These are phyloP conservation scores for Thamnaconus septentrionalis DNA, from an alignment of 2,113 vertebrate genomes.

Conservation along the genomic window DNA sequence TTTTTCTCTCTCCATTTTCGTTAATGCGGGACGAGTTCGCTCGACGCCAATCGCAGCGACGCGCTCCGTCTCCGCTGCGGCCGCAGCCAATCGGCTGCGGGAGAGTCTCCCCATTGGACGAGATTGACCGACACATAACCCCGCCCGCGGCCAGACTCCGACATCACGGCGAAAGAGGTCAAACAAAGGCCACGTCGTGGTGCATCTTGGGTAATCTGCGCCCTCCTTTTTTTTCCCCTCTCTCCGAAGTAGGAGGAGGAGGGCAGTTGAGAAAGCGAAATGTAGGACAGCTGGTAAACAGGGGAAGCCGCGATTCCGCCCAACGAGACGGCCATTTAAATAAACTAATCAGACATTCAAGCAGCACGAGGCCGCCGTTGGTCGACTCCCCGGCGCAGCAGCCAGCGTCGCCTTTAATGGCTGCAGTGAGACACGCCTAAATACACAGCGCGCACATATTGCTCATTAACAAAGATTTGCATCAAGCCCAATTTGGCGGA, in stretches of 20 bases:
- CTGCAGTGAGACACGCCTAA: slow-evolving; percentile 47
- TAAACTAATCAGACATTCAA: slow-evolving; percentile 50
- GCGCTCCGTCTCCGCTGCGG: background rate
- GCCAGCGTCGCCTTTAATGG: slow-evolving; percentile 46
- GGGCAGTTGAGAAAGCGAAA: slow-evolving; percentile 44
- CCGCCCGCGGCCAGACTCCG: slow-evolving; percentile 46
- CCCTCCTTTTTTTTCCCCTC: slow-evolving; percentile 35
- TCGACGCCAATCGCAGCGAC: slow-evolving; percentile 3
- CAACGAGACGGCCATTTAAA: slow-evolving; percentile 59
- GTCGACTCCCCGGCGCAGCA: slow-evolving; percentile 39
- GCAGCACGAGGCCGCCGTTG: slow-evolving; percentile 18
- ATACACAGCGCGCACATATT: slow-evolving; percentile 61
- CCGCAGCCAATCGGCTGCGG: slow-evolving; percentile 8
- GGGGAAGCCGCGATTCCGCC: slow-evolving; percentile 37
- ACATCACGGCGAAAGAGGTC: slow-evolving; percentile 59
- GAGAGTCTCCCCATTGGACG: slow-evolving; percentile 58
- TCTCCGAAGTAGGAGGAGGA: slow-evolving; percentile 21
- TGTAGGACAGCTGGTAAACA: slow-evolving; percentile 59
- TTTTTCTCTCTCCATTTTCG: background rate
- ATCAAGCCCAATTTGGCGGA: slow-evolving; percentile 67
- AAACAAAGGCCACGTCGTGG: slow-evolving; percentile 58
- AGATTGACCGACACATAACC: slow-evolving; percentile 34
- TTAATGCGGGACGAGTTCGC: background rate
- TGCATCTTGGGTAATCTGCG: slow-evolving; percentile 67
- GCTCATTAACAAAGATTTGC: slow-evolving; percentile 68